These are phyloP conservation scores for Sinohyriopsis cumingii DNA, from an alignment of 2,888 invertebrate species.

Conservation along the genomic window DNA sequence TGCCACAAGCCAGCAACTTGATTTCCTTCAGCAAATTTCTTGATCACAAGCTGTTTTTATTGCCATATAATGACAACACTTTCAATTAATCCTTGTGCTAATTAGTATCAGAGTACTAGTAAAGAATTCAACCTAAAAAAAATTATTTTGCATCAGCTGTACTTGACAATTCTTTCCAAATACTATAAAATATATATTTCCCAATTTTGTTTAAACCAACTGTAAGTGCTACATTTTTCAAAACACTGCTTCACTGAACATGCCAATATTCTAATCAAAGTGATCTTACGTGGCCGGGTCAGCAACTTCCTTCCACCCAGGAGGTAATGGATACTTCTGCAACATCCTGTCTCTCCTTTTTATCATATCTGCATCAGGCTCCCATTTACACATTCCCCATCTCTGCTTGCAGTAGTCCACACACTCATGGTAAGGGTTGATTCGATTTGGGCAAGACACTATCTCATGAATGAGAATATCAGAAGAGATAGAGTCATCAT, in stretches of 20 bases:
- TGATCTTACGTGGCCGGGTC: constrained; percentile 82
- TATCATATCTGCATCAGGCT: constrained; percentile 83
- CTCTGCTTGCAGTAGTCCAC: constrained; percentile 85
- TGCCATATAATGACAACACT: too few species aligned
- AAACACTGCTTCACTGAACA: too few species aligned
- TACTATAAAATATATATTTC: too few species aligned
- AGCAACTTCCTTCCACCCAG: constrained; percentile 94
- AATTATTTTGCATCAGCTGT: too few species aligned
- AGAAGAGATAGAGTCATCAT: constrained; percentile 14
- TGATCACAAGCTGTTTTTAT: too few species aligned
- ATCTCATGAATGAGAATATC: background rate
- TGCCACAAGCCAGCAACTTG: too few species aligned
- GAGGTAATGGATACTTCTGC: constrained; percentile 89
- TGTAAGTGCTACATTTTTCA: background rate
- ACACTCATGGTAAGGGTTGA: constrained; percentile 95
- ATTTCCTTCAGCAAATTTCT: too few species aligned
- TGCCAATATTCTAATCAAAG: background rate
- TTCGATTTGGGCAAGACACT: constrained; percentile 93
- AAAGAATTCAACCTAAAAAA: too few species aligned
- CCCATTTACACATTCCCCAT: constrained; percentile 67
- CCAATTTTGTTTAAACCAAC: background rate
- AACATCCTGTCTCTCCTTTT: constrained; percentile 84
- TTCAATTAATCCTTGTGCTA: too few species aligned
- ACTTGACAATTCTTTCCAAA: too few species aligned
- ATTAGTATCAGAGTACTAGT: too few species aligned